phyloP scores from a whole-genome alignment of 1,140 invertebrate genomes.

The Tribolium madens region DNA sequence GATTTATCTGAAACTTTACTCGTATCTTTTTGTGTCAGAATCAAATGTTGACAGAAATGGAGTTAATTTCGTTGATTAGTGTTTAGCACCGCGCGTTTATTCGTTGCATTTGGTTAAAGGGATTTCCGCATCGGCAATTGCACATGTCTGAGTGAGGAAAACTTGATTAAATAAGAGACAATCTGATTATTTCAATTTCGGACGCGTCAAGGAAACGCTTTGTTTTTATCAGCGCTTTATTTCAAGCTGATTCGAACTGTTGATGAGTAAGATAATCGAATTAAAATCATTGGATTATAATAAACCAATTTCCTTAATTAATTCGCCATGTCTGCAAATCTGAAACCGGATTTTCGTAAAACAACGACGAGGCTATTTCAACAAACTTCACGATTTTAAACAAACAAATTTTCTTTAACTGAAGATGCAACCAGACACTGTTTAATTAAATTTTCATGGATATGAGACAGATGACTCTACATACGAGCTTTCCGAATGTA shows the following conservation, averaged over 20 bases:
- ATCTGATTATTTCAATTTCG: conserved; percentile 34
- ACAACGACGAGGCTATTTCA: no score
- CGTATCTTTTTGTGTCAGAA: background rate
- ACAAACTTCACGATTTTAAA: conserved; percentile 13
- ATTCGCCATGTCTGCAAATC: conserved; percentile 13
- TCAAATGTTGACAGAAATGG: background rate
- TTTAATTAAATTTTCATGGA: background rate
- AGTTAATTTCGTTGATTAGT: conserved; percentile 24
- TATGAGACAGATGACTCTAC: background rate
- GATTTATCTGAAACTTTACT: background rate
- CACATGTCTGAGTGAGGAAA: background rate
- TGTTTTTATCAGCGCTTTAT: conserved; percentile 35
- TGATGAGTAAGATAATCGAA: conserved; percentile 29
- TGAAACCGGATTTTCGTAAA: conserved; percentile 1
- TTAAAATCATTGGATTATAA: conserved; percentile 32
- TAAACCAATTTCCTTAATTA: conserved; percentile 33
- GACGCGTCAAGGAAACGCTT: conserved; percentile 22
- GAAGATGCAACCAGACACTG: background rate
- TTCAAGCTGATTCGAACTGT: conserved; percentile 19
- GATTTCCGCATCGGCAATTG: conserved; percentile 8
- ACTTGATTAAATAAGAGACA: conserved; percentile 18
- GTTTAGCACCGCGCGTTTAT: conserved; percentile 3
- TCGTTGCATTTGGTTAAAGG: background rate
- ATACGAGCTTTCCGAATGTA: background rate
- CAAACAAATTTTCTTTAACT: conserved; percentile 10